Base-by-base conservation (phyloP, 1,140 invertebrate species). In the Drosophila watanabei region DNA sequence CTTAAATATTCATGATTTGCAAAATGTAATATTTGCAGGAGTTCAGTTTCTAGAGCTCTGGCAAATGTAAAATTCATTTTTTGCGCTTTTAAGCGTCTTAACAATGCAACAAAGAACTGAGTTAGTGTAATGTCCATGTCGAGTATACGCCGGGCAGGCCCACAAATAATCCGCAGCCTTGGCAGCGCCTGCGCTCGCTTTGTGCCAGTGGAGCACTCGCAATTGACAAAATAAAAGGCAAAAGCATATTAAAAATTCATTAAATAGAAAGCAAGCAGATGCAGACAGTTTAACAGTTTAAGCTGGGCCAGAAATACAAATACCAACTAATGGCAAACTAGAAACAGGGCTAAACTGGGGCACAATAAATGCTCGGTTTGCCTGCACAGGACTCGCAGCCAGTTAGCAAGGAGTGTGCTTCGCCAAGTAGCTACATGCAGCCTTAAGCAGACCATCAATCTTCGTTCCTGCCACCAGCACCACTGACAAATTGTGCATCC, bases 201-300 rank as follows among this genome's bases (percentile, higher is more conserved):
- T 75, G 52, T 76, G 48, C 32, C 28, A 48, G 59, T 45, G 46
- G 46, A 61, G 81, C 68, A 39, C 68, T 57, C 49, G 51, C 84
- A 88, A 77, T 84, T 80, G 66, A 78, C 69, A 84, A 79, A 72
- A 79, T 57, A 68, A 75, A 72, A 79, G 69, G 59, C 33, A 39
- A 66, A 70, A 71, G 73, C 80, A 75, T 85, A 84, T 88, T 90
- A 88, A 79, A 90, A 85, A 85, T 89, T 90, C 84, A 87, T 87
- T 88, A 87, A 88, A 87, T 73, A 78, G 77, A 89, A 87, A 84
- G 70, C 75, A 54, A 33, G 37, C 65, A 56, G 48, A 71, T 56
- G 51, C 45, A 72, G 52, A 46, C 52, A 71, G 52, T 39, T 60
- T 72, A 72, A 68, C 52, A 71, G 52, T 39, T 60, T 72, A 72